phyloP scores from a whole-genome alignment of 2,113 vertebrate genomes.

The Gavia stellata region DNA sequence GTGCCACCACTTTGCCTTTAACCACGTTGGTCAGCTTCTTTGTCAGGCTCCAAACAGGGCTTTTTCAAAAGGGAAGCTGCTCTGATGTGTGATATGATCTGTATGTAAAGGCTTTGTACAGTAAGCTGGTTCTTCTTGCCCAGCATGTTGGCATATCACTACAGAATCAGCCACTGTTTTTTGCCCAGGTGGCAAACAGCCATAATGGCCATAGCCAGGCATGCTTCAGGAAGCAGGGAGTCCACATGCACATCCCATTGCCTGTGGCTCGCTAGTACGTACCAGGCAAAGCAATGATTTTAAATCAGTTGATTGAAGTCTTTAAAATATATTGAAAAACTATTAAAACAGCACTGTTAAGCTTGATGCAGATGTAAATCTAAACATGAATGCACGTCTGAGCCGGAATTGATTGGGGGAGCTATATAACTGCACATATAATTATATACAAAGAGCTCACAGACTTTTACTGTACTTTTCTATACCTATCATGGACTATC shows the following conservation, averaged over 20 bases:
- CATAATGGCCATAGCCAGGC: fast-evolving
- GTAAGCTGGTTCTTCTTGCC: neutral
- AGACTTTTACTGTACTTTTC: neutral
- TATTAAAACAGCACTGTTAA: neutral
- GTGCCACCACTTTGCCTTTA: neutral
- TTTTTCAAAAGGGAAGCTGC: neutral
- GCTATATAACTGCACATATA: fast-evolving
- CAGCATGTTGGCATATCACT: fast-evolving
- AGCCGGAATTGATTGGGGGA: fast-evolving
- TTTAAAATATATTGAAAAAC: neutral
- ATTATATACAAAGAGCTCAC: neutral
- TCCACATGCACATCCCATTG: fast-evolving
- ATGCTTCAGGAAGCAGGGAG: neutral
- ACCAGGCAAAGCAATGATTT: neutral
- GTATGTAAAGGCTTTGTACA: neutral
- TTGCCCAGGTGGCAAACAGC: neutral
- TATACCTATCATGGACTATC: neutral
- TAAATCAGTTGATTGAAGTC: neutral
- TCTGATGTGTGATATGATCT: neutral
- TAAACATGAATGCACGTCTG: neutral
- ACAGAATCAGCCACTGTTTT: neutral
- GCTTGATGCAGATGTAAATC: neutral
- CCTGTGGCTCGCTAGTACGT: neutral
- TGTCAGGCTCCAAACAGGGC: fast-evolving
- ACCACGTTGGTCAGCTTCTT: neutral